A percentile compares a stretch with the other conserved stretches of the same genome.
Conservation (phyloP, 2,797 vertebrate species). For the Sparus aurata region DNA sequence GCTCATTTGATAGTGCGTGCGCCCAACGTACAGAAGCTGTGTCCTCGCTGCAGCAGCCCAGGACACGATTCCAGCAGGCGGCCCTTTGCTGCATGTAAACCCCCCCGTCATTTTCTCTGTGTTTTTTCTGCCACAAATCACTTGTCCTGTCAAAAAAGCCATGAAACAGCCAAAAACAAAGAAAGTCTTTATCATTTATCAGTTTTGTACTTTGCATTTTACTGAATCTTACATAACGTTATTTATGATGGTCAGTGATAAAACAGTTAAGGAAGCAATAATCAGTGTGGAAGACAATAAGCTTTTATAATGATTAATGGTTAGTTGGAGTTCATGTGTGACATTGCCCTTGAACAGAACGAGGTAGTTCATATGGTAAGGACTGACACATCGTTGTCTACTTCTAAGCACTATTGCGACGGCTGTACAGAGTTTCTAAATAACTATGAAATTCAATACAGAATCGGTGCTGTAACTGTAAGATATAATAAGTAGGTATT, state of each 20-base stretch:
- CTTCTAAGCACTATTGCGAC: not conserved
- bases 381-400: not conserved
- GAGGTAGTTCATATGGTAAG: not conserved
- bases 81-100: too few species aligned
- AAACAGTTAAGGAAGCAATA: not conserved
- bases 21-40: too few species aligned
- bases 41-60: too few species aligned
- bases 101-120: too few species aligned
- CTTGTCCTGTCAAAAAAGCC: too few species aligned
- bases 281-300: slow-evolving; percentile 31
- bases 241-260: slow-evolving; percentile 15
- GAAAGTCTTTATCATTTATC: not conserved
- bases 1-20: too few species aligned
- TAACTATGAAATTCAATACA: not conserved
- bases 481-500: too few species aligned
- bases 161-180: too few species aligned
- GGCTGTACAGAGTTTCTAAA: not conserved
- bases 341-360: not conserved
- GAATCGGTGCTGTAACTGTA: not conserved
- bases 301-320: slow-evolving; percentile 20
- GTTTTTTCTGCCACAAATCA: too few species aligned
- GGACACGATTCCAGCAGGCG: too few species aligned
- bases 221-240: not conserved
- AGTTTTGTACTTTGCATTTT: slow-evolving; percentile 40
- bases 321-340: not conserved